phyloP scores from a whole-genome alignment of 2,113 vertebrate genomes.

The Ophthalmolycus amberensis region DNA sequence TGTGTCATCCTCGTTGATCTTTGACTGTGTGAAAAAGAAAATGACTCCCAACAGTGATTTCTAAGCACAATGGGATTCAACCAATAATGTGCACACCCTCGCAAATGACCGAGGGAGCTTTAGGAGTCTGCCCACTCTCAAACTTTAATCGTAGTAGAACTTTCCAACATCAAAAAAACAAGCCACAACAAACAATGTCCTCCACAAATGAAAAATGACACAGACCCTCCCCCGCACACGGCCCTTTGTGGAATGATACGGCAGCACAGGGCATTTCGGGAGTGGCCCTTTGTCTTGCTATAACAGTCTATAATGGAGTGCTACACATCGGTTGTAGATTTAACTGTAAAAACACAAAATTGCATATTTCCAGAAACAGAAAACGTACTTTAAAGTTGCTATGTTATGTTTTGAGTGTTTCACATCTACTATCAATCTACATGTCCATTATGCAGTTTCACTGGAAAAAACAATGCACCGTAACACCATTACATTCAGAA shows the following conservation, averaged over 20 bases:
- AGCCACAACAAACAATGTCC: conserved; percentile 63
- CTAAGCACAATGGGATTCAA: conserved; percentile 34
- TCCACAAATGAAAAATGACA: conserved; percentile 69
- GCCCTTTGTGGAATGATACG: conserved; percentile 54
- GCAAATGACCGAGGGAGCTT: conserved; percentile 54
- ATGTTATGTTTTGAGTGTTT: conserved; percentile 19
- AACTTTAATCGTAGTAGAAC: conserved; percentile 52
- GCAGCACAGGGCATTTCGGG: conserved; percentile 38
- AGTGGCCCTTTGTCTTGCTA: conserved; percentile 38
- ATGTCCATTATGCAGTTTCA: conserved; percentile 17
- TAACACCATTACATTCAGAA: conserved; percentile 35
- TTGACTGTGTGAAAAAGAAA: conserved; percentile 60
- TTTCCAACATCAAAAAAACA: conserved; percentile 61
- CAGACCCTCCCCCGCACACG: conserved; percentile 19
- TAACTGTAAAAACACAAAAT: conserved; percentile 14
- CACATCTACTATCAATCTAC: conserved; percentile 7
- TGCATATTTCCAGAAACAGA: conserved; percentile 1
- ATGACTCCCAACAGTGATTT: conserved; percentile 33
- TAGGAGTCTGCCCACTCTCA: conserved; percentile 51
- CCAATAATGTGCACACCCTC: conserved; percentile 50
- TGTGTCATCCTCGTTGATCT: conserved; percentile 65
- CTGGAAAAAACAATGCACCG: conserved; percentile 19
- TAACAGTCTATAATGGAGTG: conserved; percentile 3
- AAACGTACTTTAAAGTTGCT: conserved; percentile 20
- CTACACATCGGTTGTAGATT: conserved; percentile 4